These are phyloP conservation scores for Melanostoma scalare DNA, from an alignment of 2,888 invertebrate species.

Conservation along the genomic window DNA sequence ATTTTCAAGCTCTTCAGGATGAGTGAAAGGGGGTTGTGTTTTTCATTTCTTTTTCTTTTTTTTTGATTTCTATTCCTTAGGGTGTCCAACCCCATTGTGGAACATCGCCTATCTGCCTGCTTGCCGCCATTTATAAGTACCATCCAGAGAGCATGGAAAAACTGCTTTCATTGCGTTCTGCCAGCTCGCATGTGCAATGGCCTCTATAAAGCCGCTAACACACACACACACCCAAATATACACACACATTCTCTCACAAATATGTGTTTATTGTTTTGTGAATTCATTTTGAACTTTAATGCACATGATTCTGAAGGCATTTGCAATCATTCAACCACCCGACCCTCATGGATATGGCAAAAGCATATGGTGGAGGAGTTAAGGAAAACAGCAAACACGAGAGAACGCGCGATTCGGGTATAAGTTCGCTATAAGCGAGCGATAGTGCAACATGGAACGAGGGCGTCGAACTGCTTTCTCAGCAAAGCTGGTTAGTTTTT, in stretches of 20 bases:
- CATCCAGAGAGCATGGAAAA: constrained; percentile 51
- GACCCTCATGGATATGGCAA: not conserved
- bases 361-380: not conserved
- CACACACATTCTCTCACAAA: not conserved
- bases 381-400: constrained; percentile 16
- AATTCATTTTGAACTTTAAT: constrained; percentile 50
- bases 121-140: constrained; percentile 35
- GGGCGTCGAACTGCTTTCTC: constrained; percentile 64
- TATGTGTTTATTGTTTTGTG: not conserved
- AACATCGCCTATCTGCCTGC: constrained; percentile 14
- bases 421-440: constrained; percentile 7
- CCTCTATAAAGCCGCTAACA: constrained; percentile 54
- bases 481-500: constrained; percentile 46
- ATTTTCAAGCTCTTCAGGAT: constrained; percentile 22
- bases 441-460: constrained; percentile 51
- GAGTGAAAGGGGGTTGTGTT: not conserved
- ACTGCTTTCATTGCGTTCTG: constrained; percentile 35
- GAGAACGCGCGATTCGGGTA: constrained; percentile 24
- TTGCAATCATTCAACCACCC: constrained; percentile 29
- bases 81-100: not conserved
- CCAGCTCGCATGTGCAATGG: constrained; percentile 67
- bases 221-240: not conserved
- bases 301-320: constrained; percentile 40
- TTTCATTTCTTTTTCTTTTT: constrained; percentile 12
- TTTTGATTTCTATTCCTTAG: not conserved